These are phyloP conservation scores for Caenorhabditis elegans DNA, from an alignment of 1,140 invertebrate species.

Conservation along the genomic window WBcel235 BX284604.4:13378001-13378500, in stretches of 20 bases:
- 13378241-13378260: background rate
- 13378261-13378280: slow-evolving; percentile 6
- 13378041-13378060: slow-evolving; percentile 41
- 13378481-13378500: slow-evolving; percentile 19
- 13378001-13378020: background rate
- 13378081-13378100: slow-evolving; percentile 47
- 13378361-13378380: background rate
- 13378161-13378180: slow-evolving; percentile 47
- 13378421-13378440: slow-evolving; percentile 38
- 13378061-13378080: slow-evolving; percentile 54
- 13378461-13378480: slow-evolving; percentile 37
- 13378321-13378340: slow-evolving; percentile 34
- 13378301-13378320: slow-evolving; percentile 4
- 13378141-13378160: slow-evolving; percentile 20
- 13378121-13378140: slow-evolving; percentile 47
- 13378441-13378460: slow-evolving; percentile 1
- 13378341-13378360: slow-evolving; percentile 38
- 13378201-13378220: background rate
- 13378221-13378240: background rate
- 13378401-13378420: slow-evolving; percentile 25
- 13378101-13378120: slow-evolving; percentile 48
- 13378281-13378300: background rate
- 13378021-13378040: slow-evolving; percentile 39
- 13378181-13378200: slow-evolving; percentile 45
- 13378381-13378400: slow-evolving; percentile 37